Evolutionary conservation across 2,113 vertebrate genomes (phyloP).

Genomic region (Myotis yumanensis): DNA sequence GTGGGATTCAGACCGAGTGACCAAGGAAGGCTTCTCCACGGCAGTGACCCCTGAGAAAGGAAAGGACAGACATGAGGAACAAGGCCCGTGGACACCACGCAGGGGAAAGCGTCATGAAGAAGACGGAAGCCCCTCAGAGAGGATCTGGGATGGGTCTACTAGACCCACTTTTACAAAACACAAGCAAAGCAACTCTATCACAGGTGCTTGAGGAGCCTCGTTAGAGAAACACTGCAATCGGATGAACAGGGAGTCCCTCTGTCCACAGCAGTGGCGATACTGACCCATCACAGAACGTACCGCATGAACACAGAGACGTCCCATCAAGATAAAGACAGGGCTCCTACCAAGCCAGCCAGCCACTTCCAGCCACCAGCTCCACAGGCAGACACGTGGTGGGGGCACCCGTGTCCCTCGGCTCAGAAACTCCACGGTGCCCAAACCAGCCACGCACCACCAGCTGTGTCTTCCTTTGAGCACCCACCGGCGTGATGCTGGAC

Average conservation of each 20-base stretch:
- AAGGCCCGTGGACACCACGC: not conserved
- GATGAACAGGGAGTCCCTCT: not conserved
- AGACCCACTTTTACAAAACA: not conserved
- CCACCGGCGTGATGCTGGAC: not conserved
- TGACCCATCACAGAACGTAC: not conserved
- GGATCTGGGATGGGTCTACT: not conserved
- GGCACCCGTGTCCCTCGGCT: not conserved
- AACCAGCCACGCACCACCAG: too few relatives aligned
- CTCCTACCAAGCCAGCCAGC: not conserved
- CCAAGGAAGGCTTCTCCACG: not conserved
- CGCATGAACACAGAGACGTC: not conserved
- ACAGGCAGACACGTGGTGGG: not conserved
- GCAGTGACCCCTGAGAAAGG: not conserved
- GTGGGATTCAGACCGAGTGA: not conserved
- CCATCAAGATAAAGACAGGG: not conserved
- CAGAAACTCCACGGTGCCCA: accelerated
- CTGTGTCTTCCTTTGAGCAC: not conserved
- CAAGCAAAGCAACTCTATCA: not conserved
- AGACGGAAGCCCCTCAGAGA: not conserved
- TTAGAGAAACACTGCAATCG: not conserved
- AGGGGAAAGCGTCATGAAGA: not conserved
- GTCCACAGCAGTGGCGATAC: accelerated
- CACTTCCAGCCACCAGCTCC: not conserved
- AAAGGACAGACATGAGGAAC: not conserved
- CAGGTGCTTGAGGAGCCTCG: not conserved